Conservation (phyloP, 1,140 invertebrate genomes). For the Bombus vancouverensis region DNA sequence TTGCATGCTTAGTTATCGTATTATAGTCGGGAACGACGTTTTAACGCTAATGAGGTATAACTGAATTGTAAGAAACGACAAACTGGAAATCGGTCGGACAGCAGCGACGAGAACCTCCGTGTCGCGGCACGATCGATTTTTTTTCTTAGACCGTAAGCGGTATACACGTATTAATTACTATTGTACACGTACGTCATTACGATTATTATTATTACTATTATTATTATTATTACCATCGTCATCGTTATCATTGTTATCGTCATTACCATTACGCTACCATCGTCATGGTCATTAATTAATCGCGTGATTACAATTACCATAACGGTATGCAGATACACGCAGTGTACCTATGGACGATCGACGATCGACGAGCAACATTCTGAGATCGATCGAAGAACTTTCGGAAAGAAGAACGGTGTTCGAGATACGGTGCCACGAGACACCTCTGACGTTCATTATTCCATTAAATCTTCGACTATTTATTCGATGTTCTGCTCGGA, state of each 20-base stretch:
- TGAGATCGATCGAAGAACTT: not conserved
- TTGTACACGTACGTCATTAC: slow-evolving; percentile 53
- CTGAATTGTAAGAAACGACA: slow-evolving; percentile 31
- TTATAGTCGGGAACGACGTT: slow-evolving; percentile 62
- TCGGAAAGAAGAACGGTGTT: not conserved
- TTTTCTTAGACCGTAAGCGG: slow-evolving; percentile 53
- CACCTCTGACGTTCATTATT: not conserved
- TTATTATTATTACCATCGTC: not conserved
- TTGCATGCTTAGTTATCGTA: slow-evolving; percentile 81
- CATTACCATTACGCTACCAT: slow-evolving; percentile 16
- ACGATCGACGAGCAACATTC: not conserved
- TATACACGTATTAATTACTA: slow-evolving; percentile 63
- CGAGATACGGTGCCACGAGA: not conserved
- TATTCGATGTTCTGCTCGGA: not conserved
- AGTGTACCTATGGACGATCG: slow-evolving; percentile 27
- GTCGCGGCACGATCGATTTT: not conserved
- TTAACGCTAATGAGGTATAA: slow-evolving; percentile 31
- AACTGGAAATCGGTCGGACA: slow-evolving; percentile 3
- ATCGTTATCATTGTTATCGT: slow-evolving; percentile 26
- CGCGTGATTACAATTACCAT: slow-evolving; percentile 15
- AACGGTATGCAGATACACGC: slow-evolving; percentile 34
- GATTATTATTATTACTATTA: not conserved
- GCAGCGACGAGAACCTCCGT: not conserved
- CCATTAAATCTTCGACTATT: not conserved
- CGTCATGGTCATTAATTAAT: not conserved